Evolutionary conservation across 2,797 vertebrate genomes (phyloP), one percentile per base, ranked within the genome.

Genomic region (Carapus acus): DNA sequence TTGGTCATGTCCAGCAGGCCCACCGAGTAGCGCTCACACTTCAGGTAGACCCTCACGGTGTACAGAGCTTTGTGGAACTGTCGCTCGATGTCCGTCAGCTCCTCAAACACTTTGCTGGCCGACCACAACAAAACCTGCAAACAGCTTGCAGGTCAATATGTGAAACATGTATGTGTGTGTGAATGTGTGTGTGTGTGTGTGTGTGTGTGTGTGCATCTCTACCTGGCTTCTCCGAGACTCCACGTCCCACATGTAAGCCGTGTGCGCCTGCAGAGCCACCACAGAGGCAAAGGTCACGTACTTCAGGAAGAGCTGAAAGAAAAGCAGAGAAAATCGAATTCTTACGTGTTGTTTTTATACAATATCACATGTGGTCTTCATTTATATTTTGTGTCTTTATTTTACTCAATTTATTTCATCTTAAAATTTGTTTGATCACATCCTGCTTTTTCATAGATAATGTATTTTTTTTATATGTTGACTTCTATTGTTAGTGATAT

Each of bases 51-150:
- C 64, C 94, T 89, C 54, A 96, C 87, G 19, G 93, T 96, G 62
- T 94, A 95, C 46, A 96, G 68, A 0, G 89, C 93, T 88, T 97
- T 97, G 88, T 97, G 94, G 86, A 97, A 97, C 87, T 97, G 93
- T 37, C 93, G 82, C 66, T 96, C 93, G 43, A 96, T 92, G 44
- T 96, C 94, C 3, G 93, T 96, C 78, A 96, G 74, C 74, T 97
- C 93, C 72, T 97, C 94, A 85, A 96, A 97, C 3, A 96, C 91
- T 82, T 97, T 97, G 83, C 92, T 96, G 75, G 93, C 93, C 19
- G 91, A 91, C 91, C 91, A 95, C 68, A 94, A 82, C 66, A 97
- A 83, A 77, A 97, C 85, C 94, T 97, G 7, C 0, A 51, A 54
- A 41, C 54, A 50, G 72, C n/a, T n/a, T n/a, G n/a, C n/a, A n/a